Base-by-base conservation (phyloP, 2,797 vertebrate genomes). In the Bovichtus diacanthus region DNA sequence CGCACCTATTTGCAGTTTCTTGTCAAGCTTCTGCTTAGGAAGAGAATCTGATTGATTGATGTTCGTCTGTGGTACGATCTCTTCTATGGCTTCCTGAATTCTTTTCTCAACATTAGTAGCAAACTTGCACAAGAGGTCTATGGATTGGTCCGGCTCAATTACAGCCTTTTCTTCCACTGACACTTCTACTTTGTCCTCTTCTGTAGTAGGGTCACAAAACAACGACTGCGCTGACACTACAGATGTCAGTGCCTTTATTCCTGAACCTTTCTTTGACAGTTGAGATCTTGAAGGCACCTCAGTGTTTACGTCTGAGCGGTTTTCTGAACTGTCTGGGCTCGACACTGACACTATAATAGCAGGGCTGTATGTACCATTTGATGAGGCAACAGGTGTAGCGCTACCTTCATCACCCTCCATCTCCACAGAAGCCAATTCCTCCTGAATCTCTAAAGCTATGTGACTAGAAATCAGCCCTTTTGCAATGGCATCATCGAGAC, bases 401-500 rank as follows among this genome's bases (percentile, higher is more conserved):
- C 75, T 85, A 53, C 75, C 82, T n/a, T 68, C 83, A 56, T 84
- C 63, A 25, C n/a, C 56, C 49, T 91, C 80, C 10, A 54, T 51
- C 71, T 81, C 88, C 29, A 77, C 43, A 21, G 76, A 74, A 27
- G 77, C 4, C 31, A 90, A 16, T 39, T 71, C 84, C 34, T 85
- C 87, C 68, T 86, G 83, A 77, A 97, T 93, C 63, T 87, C 9
- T 16, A 82, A 74, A 76, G 95, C 95, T 66, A 96, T 46, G 9
- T 95, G 88, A 27, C 79, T 87, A 23, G 95, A 92, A 13, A 97
- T 89, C n/a, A 96, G 73, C 4, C 89, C 93, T 65, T 85, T 92
- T 36, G 89, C 87, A 77, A 95, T 62, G 47, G 96, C 96, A 71
- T 97, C 94, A 51, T 72, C 69, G 5, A 97, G 83, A 74, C 67